Evolutionary conservation across 2,113 vertebrate species (phyloP).

Genomic region (Circaetus cinerascens): DNA sequence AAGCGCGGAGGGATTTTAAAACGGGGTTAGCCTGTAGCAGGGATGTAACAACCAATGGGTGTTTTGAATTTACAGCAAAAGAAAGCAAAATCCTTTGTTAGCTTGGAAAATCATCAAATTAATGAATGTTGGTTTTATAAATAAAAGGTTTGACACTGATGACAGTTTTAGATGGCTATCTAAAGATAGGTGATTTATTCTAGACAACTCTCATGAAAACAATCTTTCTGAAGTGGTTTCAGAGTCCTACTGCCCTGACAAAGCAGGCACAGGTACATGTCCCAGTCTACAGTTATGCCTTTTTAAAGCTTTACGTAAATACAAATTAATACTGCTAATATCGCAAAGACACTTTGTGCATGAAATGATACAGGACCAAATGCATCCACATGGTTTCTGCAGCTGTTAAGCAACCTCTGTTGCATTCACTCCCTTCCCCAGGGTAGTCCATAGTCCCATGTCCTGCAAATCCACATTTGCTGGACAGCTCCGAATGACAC

Average conservation of each 20-base stretch:
- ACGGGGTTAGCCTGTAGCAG: fast-evolving
- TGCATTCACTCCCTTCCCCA: background rate
- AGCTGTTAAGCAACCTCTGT: background rate
- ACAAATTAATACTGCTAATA: background rate
- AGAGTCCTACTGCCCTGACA: background rate
- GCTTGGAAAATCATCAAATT: background rate
- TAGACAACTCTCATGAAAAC: background rate
- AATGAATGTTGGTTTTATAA: background rate
- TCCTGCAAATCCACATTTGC: background rate
- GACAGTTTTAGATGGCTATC: background rate
- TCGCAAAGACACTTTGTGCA: background rate
- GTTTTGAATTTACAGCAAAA: background rate
- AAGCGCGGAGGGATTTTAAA: background rate
- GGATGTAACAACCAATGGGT: background rate
- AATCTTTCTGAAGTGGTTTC: background rate
- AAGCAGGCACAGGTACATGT: background rate
- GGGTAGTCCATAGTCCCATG: too few relatives aligned
- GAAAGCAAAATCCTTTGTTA: background rate
- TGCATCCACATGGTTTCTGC: background rate
- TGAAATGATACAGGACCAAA: background rate
- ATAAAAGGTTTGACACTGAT: background rate
- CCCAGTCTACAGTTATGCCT: background rate
- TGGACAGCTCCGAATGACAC: background rate
- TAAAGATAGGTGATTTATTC: background rate
- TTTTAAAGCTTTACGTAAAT: background rate